phyloP scores from a whole-genome alignment of 2,888 invertebrate genomes.

The Trypoxylon attenuatum region DNA sequence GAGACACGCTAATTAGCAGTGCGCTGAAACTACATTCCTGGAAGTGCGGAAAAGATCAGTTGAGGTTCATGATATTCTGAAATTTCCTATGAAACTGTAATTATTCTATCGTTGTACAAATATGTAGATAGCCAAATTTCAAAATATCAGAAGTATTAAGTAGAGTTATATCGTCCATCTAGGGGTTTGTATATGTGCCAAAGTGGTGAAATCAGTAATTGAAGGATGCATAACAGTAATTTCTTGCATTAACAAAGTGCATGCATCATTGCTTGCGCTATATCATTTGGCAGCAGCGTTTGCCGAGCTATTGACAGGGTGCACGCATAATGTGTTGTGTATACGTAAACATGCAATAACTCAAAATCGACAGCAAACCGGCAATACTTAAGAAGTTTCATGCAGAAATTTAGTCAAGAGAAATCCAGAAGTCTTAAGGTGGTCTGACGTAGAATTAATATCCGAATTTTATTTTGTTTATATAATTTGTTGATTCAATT shows the following conservation, averaged over 20 bases:
- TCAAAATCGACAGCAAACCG: no score
- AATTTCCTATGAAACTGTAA: background rate
- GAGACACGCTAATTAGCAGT: slow-evolving; percentile 16
- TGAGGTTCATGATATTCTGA: slow-evolving; percentile 19
- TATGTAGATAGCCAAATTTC: no score
- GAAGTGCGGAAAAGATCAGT: slow-evolving; percentile 37
- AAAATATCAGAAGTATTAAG: no score
- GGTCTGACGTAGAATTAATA: no score
- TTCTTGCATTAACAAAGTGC: slow-evolving; percentile 32
- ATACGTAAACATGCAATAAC: background rate
- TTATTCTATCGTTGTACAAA: no score
- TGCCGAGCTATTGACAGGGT: slow-evolving; percentile 8
- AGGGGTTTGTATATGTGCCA: background rate
- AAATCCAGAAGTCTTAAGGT: no score
- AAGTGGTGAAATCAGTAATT: background rate
- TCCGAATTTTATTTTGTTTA: no score
- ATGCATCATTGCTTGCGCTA: slow-evolving; percentile 30
- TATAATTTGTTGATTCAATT: no score
- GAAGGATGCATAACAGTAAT: slow-evolving; percentile 8
- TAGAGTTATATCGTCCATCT: no score
- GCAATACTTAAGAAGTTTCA: no score
- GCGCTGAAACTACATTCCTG: slow-evolving; percentile 26
- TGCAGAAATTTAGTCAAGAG: no score
- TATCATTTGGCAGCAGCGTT: slow-evolving; percentile 23
- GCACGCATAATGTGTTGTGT: slow-evolving; percentile 17